Evolutionary conservation across 1,140 invertebrate genomes (phyloP).

Genomic region (Pararge aegeria): DNA sequence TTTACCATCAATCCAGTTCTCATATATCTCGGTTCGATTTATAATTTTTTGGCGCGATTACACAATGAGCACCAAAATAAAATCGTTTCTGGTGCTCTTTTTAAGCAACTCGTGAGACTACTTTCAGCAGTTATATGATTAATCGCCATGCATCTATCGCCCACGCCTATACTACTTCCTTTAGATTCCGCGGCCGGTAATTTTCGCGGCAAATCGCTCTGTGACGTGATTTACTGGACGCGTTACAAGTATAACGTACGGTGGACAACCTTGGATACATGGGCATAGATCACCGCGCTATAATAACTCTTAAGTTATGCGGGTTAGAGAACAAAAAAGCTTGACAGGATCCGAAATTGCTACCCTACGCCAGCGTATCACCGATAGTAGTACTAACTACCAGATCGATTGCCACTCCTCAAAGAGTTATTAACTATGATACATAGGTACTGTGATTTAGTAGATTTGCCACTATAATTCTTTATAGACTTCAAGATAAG

Average conservation of each 20-base stretch:
- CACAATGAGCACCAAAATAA: no score
- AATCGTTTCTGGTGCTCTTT: no score
- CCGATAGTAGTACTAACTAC: constrained; percentile 4
- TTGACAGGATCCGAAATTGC: background rate
- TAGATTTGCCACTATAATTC: background rate
- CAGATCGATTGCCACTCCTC: constrained; percentile 15
- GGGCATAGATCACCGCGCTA: background rate
- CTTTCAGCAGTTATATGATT: background rate
- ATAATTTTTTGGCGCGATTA: no score
- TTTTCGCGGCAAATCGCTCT: constrained; percentile 35
- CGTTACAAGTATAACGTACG: constrained; percentile 24
- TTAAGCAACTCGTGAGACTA: no score
- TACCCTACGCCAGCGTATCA: constrained; percentile 2
- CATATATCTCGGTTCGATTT: no score
- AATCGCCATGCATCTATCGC: background rate
- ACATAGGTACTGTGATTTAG: background rate
- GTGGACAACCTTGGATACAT: background rate
- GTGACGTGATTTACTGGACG: constrained; percentile 35
- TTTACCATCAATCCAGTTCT: no score
- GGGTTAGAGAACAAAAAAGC: background rate
- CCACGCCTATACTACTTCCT: constrained; percentile 2
- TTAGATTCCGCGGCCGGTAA: constrained; percentile 31
- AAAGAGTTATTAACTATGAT: constrained; percentile 7
- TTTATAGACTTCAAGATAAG: background rate
- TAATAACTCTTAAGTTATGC: constrained; percentile 1